Percentiles rank a stretch among this genome's conserved stretches.
phyloP scores from a whole-genome alignment of 2,888 invertebrate genomes.

The Campoplex nolae region DNA sequence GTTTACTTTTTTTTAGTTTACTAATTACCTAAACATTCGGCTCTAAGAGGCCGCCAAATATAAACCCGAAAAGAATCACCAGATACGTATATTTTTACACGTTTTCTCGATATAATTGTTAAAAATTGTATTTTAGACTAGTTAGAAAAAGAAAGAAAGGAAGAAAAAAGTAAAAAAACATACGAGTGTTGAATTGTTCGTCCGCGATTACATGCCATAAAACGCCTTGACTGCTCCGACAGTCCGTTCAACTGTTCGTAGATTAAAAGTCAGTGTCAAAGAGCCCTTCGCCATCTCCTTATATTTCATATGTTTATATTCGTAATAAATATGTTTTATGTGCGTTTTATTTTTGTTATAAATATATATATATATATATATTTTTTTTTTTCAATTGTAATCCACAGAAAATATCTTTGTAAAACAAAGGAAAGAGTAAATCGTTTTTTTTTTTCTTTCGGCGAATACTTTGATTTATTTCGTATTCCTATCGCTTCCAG shows the following conservation, averaged over 20 bases:
- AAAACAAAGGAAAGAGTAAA: constrained; percentile 39
- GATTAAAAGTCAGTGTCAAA: constrained; percentile 9
- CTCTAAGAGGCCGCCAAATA: background rate
- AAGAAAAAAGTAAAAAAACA: background rate
- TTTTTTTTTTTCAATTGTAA: constrained; percentile 34
- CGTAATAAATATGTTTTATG: background rate
- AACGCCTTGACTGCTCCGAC: constrained; percentile 7
- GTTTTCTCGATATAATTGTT: background rate
- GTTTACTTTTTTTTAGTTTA: background rate
- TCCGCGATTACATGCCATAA: constrained; percentile 8
- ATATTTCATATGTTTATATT: constrained; percentile 3
- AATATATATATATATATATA: background rate
- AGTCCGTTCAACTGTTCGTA: constrained; percentile 14
- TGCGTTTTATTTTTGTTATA: constrained; percentile 8
- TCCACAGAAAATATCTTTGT: constrained; percentile 49
- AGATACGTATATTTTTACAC: constrained; percentile 2
- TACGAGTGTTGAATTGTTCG: constrained; percentile 1
- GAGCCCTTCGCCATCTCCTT: constrained; percentile 8
- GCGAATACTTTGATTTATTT: background rate
- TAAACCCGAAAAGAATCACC: background rate
- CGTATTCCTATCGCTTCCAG: background rate
- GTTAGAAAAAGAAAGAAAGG: background rate
- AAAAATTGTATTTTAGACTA: background rate
- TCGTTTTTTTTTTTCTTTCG: constrained; percentile 1
- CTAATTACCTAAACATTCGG: background rate